Evolutionary conservation across 2,888 invertebrate genomes (phyloP).

Genomic region (Lacanobia wlatinum): DNA sequence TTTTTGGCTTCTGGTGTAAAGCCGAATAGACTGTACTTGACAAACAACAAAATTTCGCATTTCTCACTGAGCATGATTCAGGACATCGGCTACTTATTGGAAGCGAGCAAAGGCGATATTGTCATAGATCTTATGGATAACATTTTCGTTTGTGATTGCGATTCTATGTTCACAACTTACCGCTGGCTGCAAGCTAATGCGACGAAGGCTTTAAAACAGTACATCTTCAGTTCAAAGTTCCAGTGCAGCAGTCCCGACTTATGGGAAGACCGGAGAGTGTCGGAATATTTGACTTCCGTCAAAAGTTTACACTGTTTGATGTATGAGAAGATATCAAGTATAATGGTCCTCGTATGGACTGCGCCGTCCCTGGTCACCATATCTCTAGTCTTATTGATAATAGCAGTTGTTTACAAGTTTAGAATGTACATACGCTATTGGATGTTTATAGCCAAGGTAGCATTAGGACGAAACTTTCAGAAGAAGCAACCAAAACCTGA

Average conservation of each 20-base stretch:
- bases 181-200: slow-evolving; percentile 85
- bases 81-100: slow-evolving; percentile 87
- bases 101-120: slow-evolving; percentile 72
- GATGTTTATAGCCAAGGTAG: slow-evolving; percentile 90
- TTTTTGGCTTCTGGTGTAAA: slow-evolving; percentile 85
- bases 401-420: slow-evolving; percentile 80
- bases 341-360: slow-evolving; percentile 85
- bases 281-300: slow-evolving; percentile 83
- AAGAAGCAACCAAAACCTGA: slow-evolving; percentile 66
- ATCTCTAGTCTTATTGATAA: slow-evolving; percentile 75
- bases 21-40: slow-evolving; percentile 82
- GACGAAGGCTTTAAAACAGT: slow-evolving; percentile 76
- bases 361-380: slow-evolving; percentile 82
- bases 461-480: slow-evolving; percentile 84
- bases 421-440: slow-evolving; percentile 90
- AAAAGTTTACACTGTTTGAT: slow-evolving; percentile 82
- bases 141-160: slow-evolving; percentile 90
- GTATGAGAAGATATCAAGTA: slow-evolving; percentile 81
- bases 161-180: slow-evolving; percentile 83
- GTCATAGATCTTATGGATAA: slow-evolving; percentile 88
- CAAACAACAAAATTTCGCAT: slow-evolving; percentile 90
- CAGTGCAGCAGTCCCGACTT: slow-evolving; percentile 86
- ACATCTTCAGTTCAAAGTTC: slow-evolving; percentile 80
- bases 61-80: slow-evolving; percentile 90
- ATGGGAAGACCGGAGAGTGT: slow-evolving; percentile 85